Base-by-base conservation (phyloP, 2,888 invertebrate genomes). In the Urechis unicinctus region DNA sequence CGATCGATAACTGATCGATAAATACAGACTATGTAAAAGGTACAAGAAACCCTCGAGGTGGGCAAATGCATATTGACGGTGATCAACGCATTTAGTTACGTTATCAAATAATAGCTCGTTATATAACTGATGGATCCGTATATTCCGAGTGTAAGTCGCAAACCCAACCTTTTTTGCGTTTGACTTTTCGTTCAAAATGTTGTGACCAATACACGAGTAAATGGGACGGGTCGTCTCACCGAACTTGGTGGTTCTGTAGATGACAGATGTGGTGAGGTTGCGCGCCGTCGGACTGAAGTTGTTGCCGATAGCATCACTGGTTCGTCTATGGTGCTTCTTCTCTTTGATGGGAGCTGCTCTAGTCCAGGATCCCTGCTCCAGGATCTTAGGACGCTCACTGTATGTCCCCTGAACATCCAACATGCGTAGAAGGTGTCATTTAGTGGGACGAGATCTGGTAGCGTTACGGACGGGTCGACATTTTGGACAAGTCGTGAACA, bases 291-390 rank as follows among this genome's bases (percentile, higher is more conserved):
- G 76, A 53, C 74, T 75, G 67, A 75, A 77, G 65, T 76, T 76
- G 61, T 75, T 77, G 25, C 66, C 77, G 49, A 77, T 77, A 9
- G 74, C 70, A 57, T 77, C 76, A 53, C 75, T 75, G 30, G 71
- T 71, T 53, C 70, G 62, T 4, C 69, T 66, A 62, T 69, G 69
- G 53, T 67, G 62, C 55, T 68, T 71, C 60, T 69, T 68, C 58
- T 76, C 74, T 57, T 75, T 76, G 51, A 68, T 61, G 25, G 76
- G 77, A 13, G 73, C 70, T 30, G 77, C 73, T 54, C 67, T 67
- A 0, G 77, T 77, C 60, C 66, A 70, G 1, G 77, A 71, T 1
- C 73, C 76, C 48, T 66, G 60, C 52, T 72, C 69, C 30, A 77
- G 53, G 17, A 77, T 68, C 59, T 72, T 72, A 2, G 75, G 75